A percentile compares a stretch with the other conserved stretches of the same genome.
phyloP scores from a whole-genome alignment of 2,888 invertebrate species.

The Callyntrura guangdongensis region DNA sequence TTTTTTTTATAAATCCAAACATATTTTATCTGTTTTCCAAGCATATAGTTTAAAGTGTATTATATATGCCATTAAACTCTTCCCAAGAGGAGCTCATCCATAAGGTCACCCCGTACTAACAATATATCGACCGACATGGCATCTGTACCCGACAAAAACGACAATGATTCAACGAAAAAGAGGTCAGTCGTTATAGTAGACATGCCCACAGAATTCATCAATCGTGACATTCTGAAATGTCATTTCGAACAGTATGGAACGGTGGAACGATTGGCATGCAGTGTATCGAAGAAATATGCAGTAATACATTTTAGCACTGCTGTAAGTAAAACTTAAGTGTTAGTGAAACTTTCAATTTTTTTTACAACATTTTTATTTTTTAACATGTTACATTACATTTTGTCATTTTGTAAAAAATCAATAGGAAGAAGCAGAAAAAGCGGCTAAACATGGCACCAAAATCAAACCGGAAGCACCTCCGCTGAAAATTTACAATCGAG shows the following conservation, averaged over 20 bases:
- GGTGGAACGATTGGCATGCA: constrained; percentile 89
- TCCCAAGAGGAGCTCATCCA: too few relatives aligned
- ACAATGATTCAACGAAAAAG: constrained; percentile 34
- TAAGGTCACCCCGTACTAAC: too few relatives aligned
- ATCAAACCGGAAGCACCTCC: constrained; percentile 61
- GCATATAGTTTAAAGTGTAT: too few relatives aligned
- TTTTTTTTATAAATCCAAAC: too few relatives aligned
- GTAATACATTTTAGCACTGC: constrained; percentile 90
- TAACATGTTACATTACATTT: too few relatives aligned
- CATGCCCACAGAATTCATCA: constrained; percentile 85
- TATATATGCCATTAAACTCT: too few relatives aligned
- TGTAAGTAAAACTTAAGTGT: constrained; percentile 84
- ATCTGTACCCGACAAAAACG: not conserved
- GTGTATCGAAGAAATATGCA: constrained; percentile 89
- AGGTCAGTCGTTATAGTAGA: constrained; percentile 85
- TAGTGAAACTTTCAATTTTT: not conserved
- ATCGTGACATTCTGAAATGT: constrained; percentile 84
- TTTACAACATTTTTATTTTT: constrained; percentile 9
- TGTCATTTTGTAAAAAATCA: not conserved
- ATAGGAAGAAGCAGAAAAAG: constrained; percentile 79
- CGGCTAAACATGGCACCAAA: constrained; percentile 65
- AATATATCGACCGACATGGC: not conserved
- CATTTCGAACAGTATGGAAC: constrained; percentile 90
- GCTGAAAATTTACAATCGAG: constrained; percentile 71
- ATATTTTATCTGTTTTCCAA: too few relatives aligned